phyloP scores from a whole-genome alignment of 1,140 invertebrate genomes.

The Aphidius gifuensis region DNA sequence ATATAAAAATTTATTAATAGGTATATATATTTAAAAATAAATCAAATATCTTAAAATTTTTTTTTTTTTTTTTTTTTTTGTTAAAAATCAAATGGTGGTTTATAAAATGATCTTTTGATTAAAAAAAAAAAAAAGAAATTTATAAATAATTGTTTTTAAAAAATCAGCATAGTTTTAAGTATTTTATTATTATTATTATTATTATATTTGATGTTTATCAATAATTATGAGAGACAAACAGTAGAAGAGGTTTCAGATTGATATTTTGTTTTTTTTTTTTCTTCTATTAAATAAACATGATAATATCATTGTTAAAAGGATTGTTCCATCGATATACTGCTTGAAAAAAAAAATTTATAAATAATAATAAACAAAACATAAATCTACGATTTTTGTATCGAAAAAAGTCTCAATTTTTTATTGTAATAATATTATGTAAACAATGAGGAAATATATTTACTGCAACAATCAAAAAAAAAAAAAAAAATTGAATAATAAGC shows the following conservation, averaged over 20 bases:
- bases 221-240: constrained; percentile 21
- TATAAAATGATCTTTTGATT: no score
- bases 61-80: no score
- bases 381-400: neutral
- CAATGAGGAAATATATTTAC: no score
- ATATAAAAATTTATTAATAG: no score
- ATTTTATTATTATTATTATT: neutral
- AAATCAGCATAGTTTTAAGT: no score
- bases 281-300: constrained; percentile 29
- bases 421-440: no score
- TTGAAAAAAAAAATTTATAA: constrained; percentile 13
- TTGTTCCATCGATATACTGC: constrained; percentile 38
- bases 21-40: no score
- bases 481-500: constrained; percentile 4
- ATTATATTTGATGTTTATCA: constrained; percentile 16
- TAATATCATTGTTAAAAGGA: constrained; percentile 36
- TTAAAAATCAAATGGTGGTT: no score
- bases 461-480: neutral
- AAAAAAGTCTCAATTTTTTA: no score
- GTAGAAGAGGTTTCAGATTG: neutral
- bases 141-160: no score
- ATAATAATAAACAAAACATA: constrained; percentile 19
- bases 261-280: constrained; percentile 42
- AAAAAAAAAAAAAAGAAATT: no score
- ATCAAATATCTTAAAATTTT: no score